Conservation (phyloP, 2,888 invertebrate species). For the Pristionchus exspectatus region DNA sequence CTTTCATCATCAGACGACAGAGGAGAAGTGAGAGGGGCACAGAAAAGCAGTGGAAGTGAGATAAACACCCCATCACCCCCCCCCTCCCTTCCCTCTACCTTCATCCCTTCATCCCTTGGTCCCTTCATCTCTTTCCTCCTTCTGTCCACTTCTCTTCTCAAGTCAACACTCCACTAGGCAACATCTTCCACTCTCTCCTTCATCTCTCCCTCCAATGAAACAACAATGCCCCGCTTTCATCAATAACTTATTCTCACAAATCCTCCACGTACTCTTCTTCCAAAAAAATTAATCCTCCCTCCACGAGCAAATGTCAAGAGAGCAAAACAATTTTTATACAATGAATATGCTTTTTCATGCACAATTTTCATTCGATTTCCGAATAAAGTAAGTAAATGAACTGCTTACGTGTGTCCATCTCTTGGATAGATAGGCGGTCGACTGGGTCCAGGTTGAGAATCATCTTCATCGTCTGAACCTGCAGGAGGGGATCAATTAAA, state of each 20-base stretch:
- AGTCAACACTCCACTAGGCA: background rate
- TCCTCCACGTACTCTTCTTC: background rate
- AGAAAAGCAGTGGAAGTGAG: background rate
- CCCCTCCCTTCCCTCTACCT: background rate
- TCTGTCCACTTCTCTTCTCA: background rate
- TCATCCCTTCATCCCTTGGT: background rate
- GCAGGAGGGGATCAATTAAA: background rate
- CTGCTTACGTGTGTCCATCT: conserved; percentile 8
- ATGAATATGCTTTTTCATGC: too few relatives aligned
- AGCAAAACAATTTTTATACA: too few relatives aligned
- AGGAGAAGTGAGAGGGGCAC: background rate
- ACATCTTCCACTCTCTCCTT: background rate
- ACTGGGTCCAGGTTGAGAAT: conserved; percentile 39
- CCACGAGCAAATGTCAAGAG: too few relatives aligned
- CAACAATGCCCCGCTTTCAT: background rate
- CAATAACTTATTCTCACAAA: background rate
- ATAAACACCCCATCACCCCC: conserved; percentile 19
- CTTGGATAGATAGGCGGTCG: conserved; percentile 44
- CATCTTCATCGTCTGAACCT: conserved; percentile 45
- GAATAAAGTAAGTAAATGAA: too few relatives aligned
- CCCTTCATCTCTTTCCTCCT: background rate
- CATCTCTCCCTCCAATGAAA: conserved; percentile 1
- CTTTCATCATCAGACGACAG: background rate
- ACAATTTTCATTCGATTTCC: too few relatives aligned
- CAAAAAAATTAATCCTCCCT: background rate